Percentiles rank a stretch among this genome's conserved stretches.
phyloP scores from a whole-genome alignment of 2,797 vertebrate species.

The Enteromius trimaculatus region DNA sequence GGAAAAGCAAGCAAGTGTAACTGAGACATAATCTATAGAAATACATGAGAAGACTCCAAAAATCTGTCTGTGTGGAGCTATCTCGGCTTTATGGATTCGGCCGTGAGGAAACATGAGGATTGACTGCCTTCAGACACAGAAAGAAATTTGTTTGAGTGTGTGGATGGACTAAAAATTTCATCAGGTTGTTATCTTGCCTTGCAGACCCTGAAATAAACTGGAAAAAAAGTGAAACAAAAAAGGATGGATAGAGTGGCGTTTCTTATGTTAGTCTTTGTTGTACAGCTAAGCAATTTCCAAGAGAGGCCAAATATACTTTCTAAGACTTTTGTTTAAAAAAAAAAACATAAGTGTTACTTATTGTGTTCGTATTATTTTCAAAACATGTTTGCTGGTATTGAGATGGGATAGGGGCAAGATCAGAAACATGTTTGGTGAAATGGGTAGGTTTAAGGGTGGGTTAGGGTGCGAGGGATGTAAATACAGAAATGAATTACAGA shows the following conservation, averaged over 20 bases:
- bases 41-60: slow-evolving; percentile 37
- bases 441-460: too few relatives aligned
- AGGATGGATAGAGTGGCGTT: slow-evolving; percentile 24
- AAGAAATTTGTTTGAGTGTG: slow-evolving; percentile 50
- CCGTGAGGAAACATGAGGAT: slow-evolving; percentile 37
- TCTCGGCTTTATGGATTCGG: slow-evolving; percentile 54
- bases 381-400: too few relatives aligned
- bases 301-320: slow-evolving; percentile 1
- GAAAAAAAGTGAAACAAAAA: slow-evolving; percentile 1
- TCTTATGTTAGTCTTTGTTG: slow-evolving; percentile 41
- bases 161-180: slow-evolving; percentile 66
- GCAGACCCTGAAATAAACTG: slow-evolving; percentile 63
- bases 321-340: not conserved
- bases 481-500: too few relatives aligned
- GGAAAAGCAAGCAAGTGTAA: slow-evolving; percentile 50
- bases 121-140: slow-evolving; percentile 41
- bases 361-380: too few relatives aligned
- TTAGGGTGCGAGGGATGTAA: too few relatives aligned
- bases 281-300: slow-evolving; percentile 47
- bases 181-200: slow-evolving; percentile 70
- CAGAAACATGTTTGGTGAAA: too few relatives aligned
- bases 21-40: slow-evolving; percentile 46
- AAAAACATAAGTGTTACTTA: not conserved
- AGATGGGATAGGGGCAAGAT: too few relatives aligned
- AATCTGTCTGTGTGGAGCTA: slow-evolving; percentile 46